A percentile compares a stretch with the other conserved stretches of the same genome.
Evolutionary conservation across 2,797 vertebrate genomes (phyloP).

Genomic region (Syngnathus acus): DNA sequence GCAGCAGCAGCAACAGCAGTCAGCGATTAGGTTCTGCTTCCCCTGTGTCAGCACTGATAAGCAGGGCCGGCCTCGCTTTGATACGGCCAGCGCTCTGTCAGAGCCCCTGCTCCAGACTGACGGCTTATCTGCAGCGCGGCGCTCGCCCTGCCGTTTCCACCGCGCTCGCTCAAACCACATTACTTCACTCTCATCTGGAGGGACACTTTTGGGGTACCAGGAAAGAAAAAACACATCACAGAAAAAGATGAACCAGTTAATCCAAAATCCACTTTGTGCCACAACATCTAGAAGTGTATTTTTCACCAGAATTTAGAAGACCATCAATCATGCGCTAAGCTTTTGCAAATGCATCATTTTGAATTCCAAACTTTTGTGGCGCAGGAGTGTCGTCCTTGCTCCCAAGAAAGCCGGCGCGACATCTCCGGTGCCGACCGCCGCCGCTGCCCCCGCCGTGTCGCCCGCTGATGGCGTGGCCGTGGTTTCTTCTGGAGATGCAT

Average conservation of each 20-base stretch:
- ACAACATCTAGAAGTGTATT: too few relatives aligned
- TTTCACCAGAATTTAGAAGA: too few relatives aligned
- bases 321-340: too few relatives aligned
- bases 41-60: constrained; percentile 74
- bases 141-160: constrained; percentile 47
- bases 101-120: constrained; percentile 55
- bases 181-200: background rate
- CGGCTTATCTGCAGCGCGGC: constrained; percentile 64
- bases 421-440: constrained; percentile 51
- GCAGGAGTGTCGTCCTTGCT: constrained; percentile 87
- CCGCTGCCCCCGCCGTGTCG: constrained; percentile 47
- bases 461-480: constrained; percentile 80
- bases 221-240: background rate
- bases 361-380: constrained; percentile 7
- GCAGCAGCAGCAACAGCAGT: constrained; percentile 54
- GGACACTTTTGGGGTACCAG: background rate
- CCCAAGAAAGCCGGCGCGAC: constrained; percentile 75
- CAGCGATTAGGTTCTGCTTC: constrained; percentile 59
- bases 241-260: background rate
- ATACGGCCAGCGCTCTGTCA: constrained; percentile 71
- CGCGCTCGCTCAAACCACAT: constrained; percentile 22
- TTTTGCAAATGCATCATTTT: too few relatives aligned
- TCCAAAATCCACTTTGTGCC: too few relatives aligned
- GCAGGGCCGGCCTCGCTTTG: constrained; percentile 60
- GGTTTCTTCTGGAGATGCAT: constrained; percentile 78